Conservation (phyloP, 2,888 invertebrate species). For the Desoria tigrina region DNA sequence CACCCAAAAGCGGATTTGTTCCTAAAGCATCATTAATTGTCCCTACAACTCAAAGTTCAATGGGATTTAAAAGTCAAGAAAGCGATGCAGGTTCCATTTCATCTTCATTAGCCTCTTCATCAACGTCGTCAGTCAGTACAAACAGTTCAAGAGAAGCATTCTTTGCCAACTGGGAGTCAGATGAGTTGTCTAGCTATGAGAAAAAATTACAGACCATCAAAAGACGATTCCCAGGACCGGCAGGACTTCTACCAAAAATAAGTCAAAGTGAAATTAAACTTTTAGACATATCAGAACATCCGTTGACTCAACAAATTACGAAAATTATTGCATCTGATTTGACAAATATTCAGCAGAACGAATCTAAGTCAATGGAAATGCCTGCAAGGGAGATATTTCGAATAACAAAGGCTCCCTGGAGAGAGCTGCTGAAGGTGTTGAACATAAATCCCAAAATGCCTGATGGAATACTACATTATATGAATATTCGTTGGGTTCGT, state of each 20-base stretch:
- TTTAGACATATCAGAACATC: slow-evolving; percentile 23
- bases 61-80: not conserved
- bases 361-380: not conserved
- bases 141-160: not conserved
- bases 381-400: not conserved
- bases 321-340: slow-evolving; percentile 23
- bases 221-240: slow-evolving; percentile 47
- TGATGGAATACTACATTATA: slow-evolving; percentile 19
- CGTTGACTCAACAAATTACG: slow-evolving; percentile 26
- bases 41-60: not conserved
- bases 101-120: not conserved
- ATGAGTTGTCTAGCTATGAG: not conserved
- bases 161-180: not conserved
- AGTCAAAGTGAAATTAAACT: slow-evolving; percentile 18
- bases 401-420: slow-evolving; percentile 35
- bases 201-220: slow-evolving; percentile 14
- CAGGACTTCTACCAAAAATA: slow-evolving; percentile 43
- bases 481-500: slow-evolving; percentile 25
- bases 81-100: not conserved
- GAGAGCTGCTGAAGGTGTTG: slow-evolving; percentile 21
- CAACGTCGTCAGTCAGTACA: not conserved
- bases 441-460: slow-evolving; percentile 21
- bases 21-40: too few species aligned
- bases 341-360: not conserved
- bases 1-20: too few species aligned